Evolutionary conservation across 2,113 vertebrate genomes (phyloP).

Genomic region (Stegastes partitus): DNA sequence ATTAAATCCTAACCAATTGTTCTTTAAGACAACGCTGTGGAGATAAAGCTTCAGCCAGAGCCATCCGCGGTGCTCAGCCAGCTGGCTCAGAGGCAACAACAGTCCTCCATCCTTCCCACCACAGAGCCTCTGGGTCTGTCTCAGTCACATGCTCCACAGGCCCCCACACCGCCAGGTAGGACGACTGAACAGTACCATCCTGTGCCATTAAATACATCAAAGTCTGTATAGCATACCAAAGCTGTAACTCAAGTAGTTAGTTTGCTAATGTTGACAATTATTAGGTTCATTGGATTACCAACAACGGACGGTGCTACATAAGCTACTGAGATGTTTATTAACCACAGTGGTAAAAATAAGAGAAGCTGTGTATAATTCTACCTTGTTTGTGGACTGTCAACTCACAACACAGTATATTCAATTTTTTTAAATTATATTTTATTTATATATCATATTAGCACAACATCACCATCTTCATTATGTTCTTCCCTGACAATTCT

Average conservation of each 20-base stretch:
- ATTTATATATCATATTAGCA: too few species aligned
- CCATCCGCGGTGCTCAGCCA: slow-evolving; percentile 96
- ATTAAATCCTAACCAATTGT: background rate
- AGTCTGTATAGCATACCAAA: background rate
- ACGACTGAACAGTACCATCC: background rate
- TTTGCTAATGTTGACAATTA: background rate
- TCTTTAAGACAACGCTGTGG: slow-evolving; percentile 75
- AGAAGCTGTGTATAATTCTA: background rate
- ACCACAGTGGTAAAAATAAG: too few species aligned
- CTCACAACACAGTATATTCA: background rate
- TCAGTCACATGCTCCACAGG: slow-evolving; percentile 72
- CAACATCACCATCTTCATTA: background rate
- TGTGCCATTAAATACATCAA: background rate
- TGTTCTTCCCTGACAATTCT: background rate
- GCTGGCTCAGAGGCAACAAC: slow-evolving; percentile 90
- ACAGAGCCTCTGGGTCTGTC: slow-evolving; percentile 67
- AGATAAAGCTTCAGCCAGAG: slow-evolving; percentile 94
- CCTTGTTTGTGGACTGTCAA: background rate
- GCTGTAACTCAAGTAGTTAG: background rate
- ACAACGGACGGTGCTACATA: background rate
- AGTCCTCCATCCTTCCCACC: slow-evolving; percentile 70
- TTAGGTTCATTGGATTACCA: background rate
- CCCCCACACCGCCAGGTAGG: slow-evolving; percentile 80
- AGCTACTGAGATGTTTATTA: background rate
- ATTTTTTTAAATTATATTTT: too few species aligned